These are phyloP conservation scores for Equus quagga DNA, from an alignment of 2,113 vertebrate genomes.

Conservation along the genomic window DNA sequence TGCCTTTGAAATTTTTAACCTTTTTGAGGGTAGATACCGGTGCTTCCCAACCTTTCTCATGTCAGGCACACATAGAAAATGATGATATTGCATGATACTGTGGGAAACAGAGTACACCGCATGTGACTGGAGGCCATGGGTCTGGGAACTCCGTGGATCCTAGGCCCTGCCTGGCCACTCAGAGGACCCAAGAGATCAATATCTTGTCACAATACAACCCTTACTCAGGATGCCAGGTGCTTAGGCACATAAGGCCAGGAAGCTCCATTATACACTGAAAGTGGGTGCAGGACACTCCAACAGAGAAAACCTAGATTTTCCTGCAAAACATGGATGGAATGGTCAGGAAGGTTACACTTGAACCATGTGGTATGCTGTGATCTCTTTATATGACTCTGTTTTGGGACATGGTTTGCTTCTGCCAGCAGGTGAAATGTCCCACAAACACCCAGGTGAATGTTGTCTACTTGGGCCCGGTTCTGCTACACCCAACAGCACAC, in stretches of 20 bases:
- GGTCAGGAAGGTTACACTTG: neutral
- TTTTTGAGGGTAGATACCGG: neutral
- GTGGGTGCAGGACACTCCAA: neutral
- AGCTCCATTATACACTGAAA: neutral
- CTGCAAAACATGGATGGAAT: neutral
- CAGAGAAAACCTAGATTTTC: neutral
- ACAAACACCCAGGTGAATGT: neutral
- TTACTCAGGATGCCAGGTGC: neutral
- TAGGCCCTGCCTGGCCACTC: neutral
- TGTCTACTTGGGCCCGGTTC: neutral
- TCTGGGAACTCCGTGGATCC: neutral
- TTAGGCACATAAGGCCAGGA: neutral
- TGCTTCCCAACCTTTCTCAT: neutral
- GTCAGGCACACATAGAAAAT: neutral
- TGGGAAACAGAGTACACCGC: neutral
- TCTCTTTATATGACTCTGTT: neutral
- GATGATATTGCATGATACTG: neutral
- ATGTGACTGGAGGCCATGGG: too few species aligned
- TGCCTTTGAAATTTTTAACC: neutral
- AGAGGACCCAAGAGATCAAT: neutral
- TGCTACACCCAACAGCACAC: neutral
- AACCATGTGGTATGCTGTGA: neutral
- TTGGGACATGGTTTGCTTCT: neutral
- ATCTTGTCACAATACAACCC: neutral
- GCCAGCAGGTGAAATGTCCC: neutral